Conservation (phyloP, 2,113 vertebrate species). For the Trachemys scripta region DNA sequence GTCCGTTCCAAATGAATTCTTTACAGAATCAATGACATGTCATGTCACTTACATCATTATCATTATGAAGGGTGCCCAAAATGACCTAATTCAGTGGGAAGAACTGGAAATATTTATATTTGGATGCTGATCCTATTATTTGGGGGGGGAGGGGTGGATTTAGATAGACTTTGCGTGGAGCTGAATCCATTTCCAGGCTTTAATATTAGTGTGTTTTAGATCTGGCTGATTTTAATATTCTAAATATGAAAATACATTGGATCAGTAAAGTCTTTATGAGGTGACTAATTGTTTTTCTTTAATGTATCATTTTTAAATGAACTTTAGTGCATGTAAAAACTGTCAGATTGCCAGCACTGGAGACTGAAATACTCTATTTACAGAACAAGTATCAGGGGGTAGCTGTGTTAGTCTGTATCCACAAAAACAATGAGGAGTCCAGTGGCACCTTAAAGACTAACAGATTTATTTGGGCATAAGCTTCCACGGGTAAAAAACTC, state of each 20-base stretch:
- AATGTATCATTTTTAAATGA: neutral
- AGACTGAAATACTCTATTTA: neutral
- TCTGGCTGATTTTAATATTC: slow-evolving; percentile 2
- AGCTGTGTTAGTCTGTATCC: no score
- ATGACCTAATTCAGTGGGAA: neutral
- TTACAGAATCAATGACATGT: neutral
- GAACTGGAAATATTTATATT: neutral
- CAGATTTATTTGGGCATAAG: no score
- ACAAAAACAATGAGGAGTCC: no score
- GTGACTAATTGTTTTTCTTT: neutral
- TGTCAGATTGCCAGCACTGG: slow-evolving; percentile 34
- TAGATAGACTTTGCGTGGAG: neutral
- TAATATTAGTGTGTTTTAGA: neutral
- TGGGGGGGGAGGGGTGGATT: neutral
- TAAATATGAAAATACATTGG: slow-evolving; percentile 1
- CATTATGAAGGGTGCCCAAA: neutral
- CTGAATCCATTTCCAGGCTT: neutral
- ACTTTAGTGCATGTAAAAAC: neutral
- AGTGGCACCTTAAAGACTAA: no score
- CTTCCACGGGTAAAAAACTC: no score
- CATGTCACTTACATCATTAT: neutral
- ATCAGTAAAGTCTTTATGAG: neutral
- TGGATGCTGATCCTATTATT: neutral
- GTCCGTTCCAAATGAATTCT: neutral
- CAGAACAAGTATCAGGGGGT: neutral